phyloP scores from a whole-genome alignment of 2,888 invertebrate species.

The Microdon myrmicae region DNA sequence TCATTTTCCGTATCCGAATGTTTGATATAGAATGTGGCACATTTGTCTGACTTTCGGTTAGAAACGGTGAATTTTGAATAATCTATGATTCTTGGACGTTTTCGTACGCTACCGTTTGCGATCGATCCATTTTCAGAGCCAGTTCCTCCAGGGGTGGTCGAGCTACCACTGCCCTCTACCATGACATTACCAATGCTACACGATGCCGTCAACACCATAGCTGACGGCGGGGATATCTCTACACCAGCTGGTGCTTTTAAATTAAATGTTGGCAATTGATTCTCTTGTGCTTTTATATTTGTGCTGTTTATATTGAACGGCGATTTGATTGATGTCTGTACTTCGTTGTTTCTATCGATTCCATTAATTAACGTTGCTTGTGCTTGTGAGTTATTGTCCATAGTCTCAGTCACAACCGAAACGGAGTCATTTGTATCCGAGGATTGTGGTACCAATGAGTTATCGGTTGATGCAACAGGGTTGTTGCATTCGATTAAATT shows the following conservation, averaged over 20 bases:
- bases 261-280: constrained; percentile 47
- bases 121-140: too few relatives aligned
- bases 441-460: too few relatives aligned
- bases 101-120: constrained; percentile 57
- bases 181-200: constrained; percentile 39
- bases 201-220: constrained; percentile 40
- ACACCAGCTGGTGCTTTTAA: constrained; percentile 20
- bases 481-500: constrained; percentile 4
- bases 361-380: constrained; percentile 40
- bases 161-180: constrained; percentile 24
- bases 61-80: constrained; percentile 76
- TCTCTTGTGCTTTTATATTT: constrained; percentile 51
- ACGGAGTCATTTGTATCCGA: constrained; percentile 46
- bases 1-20: constrained; percentile 90
- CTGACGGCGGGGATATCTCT: constrained; percentile 9
- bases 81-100: constrained; percentile 68
- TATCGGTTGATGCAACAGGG: too few relatives aligned
- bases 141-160: constrained; percentile 28
- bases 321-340: constrained; percentile 33
- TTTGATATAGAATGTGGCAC: constrained; percentile 85
- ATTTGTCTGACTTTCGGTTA: constrained; percentile 82
- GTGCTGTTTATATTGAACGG: constrained; percentile 37
- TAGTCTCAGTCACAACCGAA: constrained; percentile 53
- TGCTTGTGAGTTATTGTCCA: constrained; percentile 50
- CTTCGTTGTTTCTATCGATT: constrained; percentile 16